Evolutionary conservation across 2,888 invertebrate genomes (phyloP), one percentile per base, ranked within the genome.

Genomic region (Dermolepida albohirtum): DNA sequence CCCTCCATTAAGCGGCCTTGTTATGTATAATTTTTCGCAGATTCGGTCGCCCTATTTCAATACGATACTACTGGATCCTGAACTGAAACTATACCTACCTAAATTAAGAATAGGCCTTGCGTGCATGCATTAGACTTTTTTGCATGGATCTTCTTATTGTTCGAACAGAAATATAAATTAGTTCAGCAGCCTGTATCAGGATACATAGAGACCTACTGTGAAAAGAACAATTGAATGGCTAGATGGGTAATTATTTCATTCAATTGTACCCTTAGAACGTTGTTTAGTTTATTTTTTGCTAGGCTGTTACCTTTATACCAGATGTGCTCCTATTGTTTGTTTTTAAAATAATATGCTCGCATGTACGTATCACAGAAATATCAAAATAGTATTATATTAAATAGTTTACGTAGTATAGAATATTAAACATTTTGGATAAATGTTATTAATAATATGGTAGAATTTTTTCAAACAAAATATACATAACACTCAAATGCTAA

Each of bases 1-100:
- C 59, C 66, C 66, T 41, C 50, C 66, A 57, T 59, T 66, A 66
- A 54, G 16, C 49, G 57, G 40, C 17, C 49, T 66, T 57, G 66
- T 57, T 52, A 57, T 43, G 50, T 57, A 57, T 66, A 66, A 49
- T 57, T 66, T 66, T 57, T 57, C 11, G 29, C 50, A 29, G 39
- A 54, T 62, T 43, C 59, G 16, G 16, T 41, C 10, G 40, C 55
- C 59, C 59, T 47, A 22, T 62, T 62, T 47, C 59, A 34, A 62
- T 62, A 34, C 29, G 47, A n/a, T 14, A 27, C 64, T 71, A 74
- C 75, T 74, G 73, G 75, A 73, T 71, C 68, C 71, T 49, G 47
- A 62, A 64, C 73, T 73, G 75, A 75, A 75, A 75, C 74, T 74
- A 72, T 73, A 69, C 67, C 67, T 55, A 59, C 63, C 47, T 67